phyloP scores from a whole-genome alignment of 2,888 invertebrate genomes.

The Diloba caeruleocephala region DNA sequence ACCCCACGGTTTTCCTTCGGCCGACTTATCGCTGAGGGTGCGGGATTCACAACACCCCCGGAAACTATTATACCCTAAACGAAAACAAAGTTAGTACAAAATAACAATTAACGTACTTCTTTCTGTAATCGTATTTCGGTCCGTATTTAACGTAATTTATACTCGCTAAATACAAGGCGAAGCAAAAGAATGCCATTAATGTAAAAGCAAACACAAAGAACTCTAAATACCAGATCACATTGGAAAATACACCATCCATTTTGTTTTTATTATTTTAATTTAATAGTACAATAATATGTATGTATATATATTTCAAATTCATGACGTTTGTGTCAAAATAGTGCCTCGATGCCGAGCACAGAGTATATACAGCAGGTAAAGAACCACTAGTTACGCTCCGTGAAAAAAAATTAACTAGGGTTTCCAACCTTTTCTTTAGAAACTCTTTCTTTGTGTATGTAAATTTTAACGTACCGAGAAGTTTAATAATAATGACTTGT shows the following conservation, averaged over 20 bases:
- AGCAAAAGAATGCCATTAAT: slow-evolving; percentile 71
- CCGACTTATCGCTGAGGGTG: too few species aligned
- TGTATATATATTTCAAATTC: not conserved
- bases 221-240: slow-evolving; percentile 79
- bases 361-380: too few species aligned
- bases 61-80: not conserved
- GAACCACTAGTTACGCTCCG: too few species aligned
- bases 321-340: not conserved
- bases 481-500: too few species aligned
- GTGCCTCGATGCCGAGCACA: too few species aligned
- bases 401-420: too few species aligned
- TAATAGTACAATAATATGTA: not conserved
- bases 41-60: too few species aligned
- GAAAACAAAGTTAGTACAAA: not conserved
- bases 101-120: slow-evolving; percentile 69
- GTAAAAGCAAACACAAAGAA: slow-evolving; percentile 71
- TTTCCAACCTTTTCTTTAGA: too few species aligned
- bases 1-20: too few species aligned
- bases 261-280: slow-evolving; percentile 14
- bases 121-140: slow-evolving; percentile 65
- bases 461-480: too few species aligned
- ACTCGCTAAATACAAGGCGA: slow-evolving; percentile 72
- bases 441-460: too few species aligned
- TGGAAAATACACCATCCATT: slow-evolving; percentile 72
- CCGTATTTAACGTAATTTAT: slow-evolving; percentile 70